phyloP scores from a whole-genome alignment of 2,888 invertebrate species.

The Belgica antarctica region DNA sequence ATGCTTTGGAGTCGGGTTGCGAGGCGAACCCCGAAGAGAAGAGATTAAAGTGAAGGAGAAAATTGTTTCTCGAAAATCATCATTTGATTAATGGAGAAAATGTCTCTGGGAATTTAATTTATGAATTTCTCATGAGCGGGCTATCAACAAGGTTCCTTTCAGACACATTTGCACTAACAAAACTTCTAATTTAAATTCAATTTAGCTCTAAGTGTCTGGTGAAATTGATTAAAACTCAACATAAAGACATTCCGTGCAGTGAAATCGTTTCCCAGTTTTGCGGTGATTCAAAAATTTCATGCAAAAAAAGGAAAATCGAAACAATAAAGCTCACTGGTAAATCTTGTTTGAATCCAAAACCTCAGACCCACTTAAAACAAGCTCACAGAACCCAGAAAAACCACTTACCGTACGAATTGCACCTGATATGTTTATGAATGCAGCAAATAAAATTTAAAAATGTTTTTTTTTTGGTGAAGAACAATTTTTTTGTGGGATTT shows the following conservation, averaged over 20 bases:
- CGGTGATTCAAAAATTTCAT: conserved; percentile 19
- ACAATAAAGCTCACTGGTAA: conserved; percentile 15
- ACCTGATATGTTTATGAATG: conserved; percentile 32
- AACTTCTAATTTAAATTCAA: too few species aligned
- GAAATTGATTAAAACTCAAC: neutral
- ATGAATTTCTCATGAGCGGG: neutral
- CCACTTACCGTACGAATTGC: conserved; percentile 42
- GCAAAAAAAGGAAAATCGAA: conserved; percentile 14
- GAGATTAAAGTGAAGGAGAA: neutral
- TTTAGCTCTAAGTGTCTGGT: too few species aligned
- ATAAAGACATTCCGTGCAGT: neutral
- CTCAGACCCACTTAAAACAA: conserved; percentile 19
- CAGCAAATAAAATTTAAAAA: conserved; percentile 27
- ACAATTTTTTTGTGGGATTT: neutral
- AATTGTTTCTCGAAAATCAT: too few species aligned
- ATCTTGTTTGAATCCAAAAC: neutral
- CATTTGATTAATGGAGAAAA: too few species aligned
- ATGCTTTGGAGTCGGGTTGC: neutral
- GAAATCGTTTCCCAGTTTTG: conserved; percentile 2
- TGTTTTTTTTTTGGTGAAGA: neutral
- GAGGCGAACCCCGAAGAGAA: neutral
- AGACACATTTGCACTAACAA: too few species aligned
- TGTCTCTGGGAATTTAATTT: too few species aligned
- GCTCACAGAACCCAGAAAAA: conserved; percentile 11
- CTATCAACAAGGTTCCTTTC: too few species aligned